These are phyloP conservation scores for Rhinophrynus dorsalis DNA, from an alignment of 2,797 vertebrate species.

Conservation along the genomic window DNA sequence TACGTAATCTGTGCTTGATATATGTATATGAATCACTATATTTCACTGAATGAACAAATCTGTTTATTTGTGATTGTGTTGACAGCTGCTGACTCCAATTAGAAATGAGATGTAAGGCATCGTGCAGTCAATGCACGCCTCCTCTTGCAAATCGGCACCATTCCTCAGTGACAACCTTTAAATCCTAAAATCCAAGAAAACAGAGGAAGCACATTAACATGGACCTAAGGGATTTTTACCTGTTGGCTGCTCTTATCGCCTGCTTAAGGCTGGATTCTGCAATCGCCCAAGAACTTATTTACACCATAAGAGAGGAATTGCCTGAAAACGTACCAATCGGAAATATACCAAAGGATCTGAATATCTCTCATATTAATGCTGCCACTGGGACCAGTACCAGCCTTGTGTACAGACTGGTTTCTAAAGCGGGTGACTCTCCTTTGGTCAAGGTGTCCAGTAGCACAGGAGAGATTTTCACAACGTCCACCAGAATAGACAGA, in stretches of 20 bases:
- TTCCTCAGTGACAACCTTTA: constrained; percentile 69
- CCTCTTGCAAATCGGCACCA: constrained; percentile 71
- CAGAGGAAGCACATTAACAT: constrained; percentile 82
- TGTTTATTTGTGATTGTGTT: constrained; percentile 82
- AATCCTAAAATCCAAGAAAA: constrained; percentile 76
- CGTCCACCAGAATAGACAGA: constrained; percentile 93
- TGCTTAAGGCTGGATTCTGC: constrained; percentile 96
- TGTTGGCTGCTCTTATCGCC: constrained; percentile 92
- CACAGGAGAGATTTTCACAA: constrained; percentile 96
- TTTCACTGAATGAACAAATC: constrained; percentile 66
- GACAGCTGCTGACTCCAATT: constrained; percentile 83
- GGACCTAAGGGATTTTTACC: constrained; percentile 99
- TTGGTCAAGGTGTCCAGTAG: constrained; percentile 94
- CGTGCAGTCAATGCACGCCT: constrained; percentile 74
- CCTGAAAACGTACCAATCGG: constrained; percentile 98
- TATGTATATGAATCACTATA: constrained; percentile 55
- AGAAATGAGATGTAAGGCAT: constrained; percentile 79
- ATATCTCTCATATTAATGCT: constrained; percentile 95
- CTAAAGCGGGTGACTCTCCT: constrained; percentile 96
- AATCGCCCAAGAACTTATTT: constrained; percentile 97
- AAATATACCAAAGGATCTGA: constrained; percentile 99
- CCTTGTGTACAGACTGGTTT: constrained; percentile 97
- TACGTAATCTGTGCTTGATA: constrained; percentile 16
- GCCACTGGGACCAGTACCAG: constrained; percentile 90
- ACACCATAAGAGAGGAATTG: constrained; percentile 97